Conservation (phyloP, 2,888 invertebrate genomes). For the Campoplex nolae region DNA sequence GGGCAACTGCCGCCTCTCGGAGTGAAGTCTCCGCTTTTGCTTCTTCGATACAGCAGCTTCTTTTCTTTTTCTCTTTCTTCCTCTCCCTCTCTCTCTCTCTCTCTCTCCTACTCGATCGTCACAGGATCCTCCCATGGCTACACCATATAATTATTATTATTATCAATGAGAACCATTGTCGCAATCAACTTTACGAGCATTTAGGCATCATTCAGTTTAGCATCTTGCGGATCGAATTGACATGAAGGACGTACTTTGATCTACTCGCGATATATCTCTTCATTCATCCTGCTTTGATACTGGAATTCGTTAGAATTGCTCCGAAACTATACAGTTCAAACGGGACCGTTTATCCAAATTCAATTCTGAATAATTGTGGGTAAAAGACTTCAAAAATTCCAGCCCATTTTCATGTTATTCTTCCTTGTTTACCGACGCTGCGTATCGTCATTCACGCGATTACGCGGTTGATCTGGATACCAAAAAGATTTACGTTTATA, state of each 20-base stretch:
- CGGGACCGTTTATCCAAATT: neutral
- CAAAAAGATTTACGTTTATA: constrained; percentile 6
- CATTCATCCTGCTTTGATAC: neutral
- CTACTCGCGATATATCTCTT: constrained; percentile 11
- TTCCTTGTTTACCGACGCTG: neutral
- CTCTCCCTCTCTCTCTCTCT: constrained; percentile 13
- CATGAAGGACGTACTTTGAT: constrained; percentile 30
- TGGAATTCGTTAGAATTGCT: neutral
- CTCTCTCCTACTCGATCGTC: constrained; percentile 15
- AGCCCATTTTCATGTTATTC: neutral
- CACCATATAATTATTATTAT: constrained; percentile 68
- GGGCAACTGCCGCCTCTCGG: constrained; percentile 47
- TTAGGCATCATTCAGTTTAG: constrained; percentile 28
- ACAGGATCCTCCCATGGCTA: constrained; percentile 57
- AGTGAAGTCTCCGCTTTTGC: constrained; percentile 32
- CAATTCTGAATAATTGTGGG: neutral
- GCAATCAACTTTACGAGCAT: constrained; percentile 60
- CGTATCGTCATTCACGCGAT: constrained; percentile 17
- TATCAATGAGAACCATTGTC: constrained; percentile 70
- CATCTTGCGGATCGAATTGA: neutral
- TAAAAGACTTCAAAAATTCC: neutral
- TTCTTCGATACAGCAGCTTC: constrained; percentile 47
- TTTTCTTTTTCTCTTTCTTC: constrained; percentile 7
- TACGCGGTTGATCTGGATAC: constrained; percentile 31
- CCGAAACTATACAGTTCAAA: neutral